A percentile compares a stretch with the other conserved stretches of the same genome.
Evolutionary conservation across 2,888 invertebrate species (phyloP).

Genomic region (Heliconius hortense): DNA sequence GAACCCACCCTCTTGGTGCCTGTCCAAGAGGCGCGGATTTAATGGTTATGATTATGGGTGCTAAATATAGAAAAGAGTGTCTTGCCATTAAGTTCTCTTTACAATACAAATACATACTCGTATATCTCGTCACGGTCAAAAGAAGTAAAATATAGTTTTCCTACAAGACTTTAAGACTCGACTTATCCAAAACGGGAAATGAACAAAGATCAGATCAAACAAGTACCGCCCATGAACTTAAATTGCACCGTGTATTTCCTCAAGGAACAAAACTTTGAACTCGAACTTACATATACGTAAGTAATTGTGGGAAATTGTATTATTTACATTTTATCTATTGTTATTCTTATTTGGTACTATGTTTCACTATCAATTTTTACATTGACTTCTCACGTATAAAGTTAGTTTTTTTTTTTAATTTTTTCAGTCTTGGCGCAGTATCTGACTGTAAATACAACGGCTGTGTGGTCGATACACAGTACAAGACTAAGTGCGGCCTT

Average conservation of each 20-base stretch:
- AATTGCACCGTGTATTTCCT: neutral
- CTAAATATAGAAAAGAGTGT: no score
- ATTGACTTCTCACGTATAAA: neutral
- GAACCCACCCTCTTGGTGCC: no score
- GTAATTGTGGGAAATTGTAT: neutral
- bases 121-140: neutral
- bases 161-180: neutral
- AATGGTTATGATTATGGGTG: no score
- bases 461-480: no score
- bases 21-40: no score
- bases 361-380: neutral
- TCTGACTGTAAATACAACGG: no score
- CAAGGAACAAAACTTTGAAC: slow-evolving; percentile 2
- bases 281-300: neutral
- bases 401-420: no score
- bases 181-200: neutral
- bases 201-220: neutral
- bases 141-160: neutral
- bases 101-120: neutral
- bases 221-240: neutral
- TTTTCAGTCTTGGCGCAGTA: no score
- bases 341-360: neutral
- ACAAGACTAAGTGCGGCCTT: no score
- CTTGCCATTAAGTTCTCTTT: no score
- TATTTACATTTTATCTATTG: neutral